Conservation (phyloP, 2,888 invertebrate species). For the Lucinisca nassula region DNA sequence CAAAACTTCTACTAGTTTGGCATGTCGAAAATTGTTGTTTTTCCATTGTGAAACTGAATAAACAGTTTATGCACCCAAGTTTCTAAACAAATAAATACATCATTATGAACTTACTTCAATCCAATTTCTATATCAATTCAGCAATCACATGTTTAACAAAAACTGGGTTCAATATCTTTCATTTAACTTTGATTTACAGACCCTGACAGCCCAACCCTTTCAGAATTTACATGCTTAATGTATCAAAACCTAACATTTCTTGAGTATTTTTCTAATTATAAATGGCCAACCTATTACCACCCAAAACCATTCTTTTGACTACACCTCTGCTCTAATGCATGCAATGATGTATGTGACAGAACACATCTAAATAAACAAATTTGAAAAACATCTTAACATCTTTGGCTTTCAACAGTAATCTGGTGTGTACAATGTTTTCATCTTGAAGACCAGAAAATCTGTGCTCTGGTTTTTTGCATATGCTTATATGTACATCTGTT, state of each 20-base stretch:
- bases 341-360: background rate
- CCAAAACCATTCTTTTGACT: slow-evolving; percentile 2
- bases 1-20: too few relatives aligned
- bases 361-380: background rate
- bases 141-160: background rate
- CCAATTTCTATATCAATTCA: background rate
- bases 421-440: too few relatives aligned
- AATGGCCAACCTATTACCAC: background rate
- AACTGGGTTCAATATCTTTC: background rate
- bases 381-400: background rate
- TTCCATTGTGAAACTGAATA: too few relatives aligned
- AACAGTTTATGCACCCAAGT: too few relatives aligned
- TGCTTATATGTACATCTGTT: background rate
- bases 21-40: too few relatives aligned
- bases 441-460: background rate
- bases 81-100: too few relatives aligned
- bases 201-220: background rate
- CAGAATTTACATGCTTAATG: background rate
- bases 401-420: background rate
- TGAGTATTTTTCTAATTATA: background rate
- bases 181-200: background rate
- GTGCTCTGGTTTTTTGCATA: background rate
- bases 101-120: too few relatives aligned
- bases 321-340: background rate
- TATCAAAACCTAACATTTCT: background rate